phyloP scores from a whole-genome alignment of 2,888 invertebrate species.

The Netelia inedita region DNA sequence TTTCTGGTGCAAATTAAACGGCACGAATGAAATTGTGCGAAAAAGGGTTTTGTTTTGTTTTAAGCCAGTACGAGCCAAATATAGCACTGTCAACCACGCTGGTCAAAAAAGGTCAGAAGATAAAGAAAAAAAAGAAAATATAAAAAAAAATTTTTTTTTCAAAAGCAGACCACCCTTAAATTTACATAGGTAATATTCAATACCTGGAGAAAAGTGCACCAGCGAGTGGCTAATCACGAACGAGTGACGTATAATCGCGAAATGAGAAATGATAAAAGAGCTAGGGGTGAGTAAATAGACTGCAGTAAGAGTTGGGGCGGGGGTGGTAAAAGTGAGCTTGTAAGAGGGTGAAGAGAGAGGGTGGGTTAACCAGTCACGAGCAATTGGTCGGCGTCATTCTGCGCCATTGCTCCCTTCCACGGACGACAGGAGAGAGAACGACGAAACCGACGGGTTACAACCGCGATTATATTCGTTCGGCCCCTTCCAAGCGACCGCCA shows the following conservation, averaged over 20 bases:
- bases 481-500: slow-evolving; percentile 50
- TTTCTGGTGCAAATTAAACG: too few species aligned
- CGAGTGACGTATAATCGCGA: slow-evolving; percentile 10
- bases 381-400: slow-evolving; percentile 80
- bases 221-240: slow-evolving; percentile 41
- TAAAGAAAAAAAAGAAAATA: too few species aligned
- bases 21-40: too few species aligned
- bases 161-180: too few species aligned
- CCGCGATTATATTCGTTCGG: slow-evolving; percentile 48
- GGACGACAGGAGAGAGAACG: slow-evolving; percentile 34
- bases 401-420: slow-evolving; percentile 77
- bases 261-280: slow-evolving; percentile 30
- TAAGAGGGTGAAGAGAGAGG: slow-evolving; percentile 59
- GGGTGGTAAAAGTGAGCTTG: slow-evolving; percentile 30
- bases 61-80: too few species aligned
- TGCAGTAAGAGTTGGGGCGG: slow-evolving; percentile 29
- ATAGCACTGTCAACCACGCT: too few species aligned
- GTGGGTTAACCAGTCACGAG: slow-evolving; percentile 77
- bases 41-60: too few species aligned
- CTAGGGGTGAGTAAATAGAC: too few species aligned
- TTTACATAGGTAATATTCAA: neutral
- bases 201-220: slow-evolving; percentile 15
- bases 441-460: slow-evolving; percentile 49
- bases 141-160: too few species aligned
- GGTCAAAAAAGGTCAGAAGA: too few species aligned